Conservation (phyloP, 2,888 invertebrate genomes). For the Tanypteryx hageni region DNA sequence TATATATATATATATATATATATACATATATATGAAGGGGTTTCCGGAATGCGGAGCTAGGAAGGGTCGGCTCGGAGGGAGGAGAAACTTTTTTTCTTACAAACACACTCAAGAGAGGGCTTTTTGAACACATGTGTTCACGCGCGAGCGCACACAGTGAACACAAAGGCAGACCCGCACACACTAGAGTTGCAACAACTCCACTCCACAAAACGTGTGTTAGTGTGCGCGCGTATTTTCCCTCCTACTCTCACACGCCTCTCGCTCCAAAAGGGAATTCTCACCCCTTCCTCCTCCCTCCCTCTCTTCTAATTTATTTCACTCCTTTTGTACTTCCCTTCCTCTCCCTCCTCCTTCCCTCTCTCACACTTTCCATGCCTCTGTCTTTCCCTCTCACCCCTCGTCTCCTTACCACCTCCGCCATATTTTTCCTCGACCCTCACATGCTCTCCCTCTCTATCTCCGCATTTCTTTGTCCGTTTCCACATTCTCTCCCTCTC, state of each 20-base stretch:
- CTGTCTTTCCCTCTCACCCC: not conserved
- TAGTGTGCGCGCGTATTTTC: not conserved
- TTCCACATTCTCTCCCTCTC: not conserved
- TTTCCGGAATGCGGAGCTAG: not conserved
- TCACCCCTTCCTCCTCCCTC: not conserved
- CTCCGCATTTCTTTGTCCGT: not conserved
- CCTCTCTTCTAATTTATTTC: not conserved
- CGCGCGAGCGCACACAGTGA: not conserved
- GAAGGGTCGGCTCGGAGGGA: not conserved
- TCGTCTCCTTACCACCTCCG: not conserved
- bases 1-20: no score
- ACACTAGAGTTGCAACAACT: not conserved
- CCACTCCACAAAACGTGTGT: not conserved
- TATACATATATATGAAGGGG: no score
- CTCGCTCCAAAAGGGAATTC: not conserved
- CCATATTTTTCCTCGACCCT: no score
- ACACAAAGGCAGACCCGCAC: not conserved
- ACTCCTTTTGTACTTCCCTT: not conserved
- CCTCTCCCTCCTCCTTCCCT: not conserved
- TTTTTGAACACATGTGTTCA: not conserved
- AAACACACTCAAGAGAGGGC: not conserved
- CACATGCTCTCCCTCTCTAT: not conserved
- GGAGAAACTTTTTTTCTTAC: not conserved
- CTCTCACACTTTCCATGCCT: not conserved
- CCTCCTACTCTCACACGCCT: not conserved